Base-by-base conservation (phyloP, 2,888 invertebrate genomes). In the Linnaemya vulpina region DNA sequence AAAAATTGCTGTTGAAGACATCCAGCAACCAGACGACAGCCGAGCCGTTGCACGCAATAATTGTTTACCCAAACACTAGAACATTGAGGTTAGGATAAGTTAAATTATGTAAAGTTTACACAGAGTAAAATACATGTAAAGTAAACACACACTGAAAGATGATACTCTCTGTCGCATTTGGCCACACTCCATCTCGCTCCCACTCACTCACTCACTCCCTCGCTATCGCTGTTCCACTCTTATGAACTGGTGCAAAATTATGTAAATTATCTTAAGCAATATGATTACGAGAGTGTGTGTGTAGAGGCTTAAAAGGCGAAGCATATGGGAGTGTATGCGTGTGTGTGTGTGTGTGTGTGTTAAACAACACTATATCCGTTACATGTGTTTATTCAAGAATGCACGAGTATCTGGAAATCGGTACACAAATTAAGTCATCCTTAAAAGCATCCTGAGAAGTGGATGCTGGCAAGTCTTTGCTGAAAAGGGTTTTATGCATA, bases 71-170 rank as follows among this genome's bases (percentile, higher is more conserved):
- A 76, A 58, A 76, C 82, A 71, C 63, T 76, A 65, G 38, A 71
- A 65, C 51, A 82, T 82, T 82, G 81, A 82, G 82, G 82, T 76
- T 76, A 71, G 76, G 63, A 70, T 82, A 65, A 63, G 76, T 49
- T 82, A 80, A 74, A 62, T 76, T 76, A 58, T 76, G 62, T 70
- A 76, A 76, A 82, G 40, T 74, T 73, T 73, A 67, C 80, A 58
- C 58, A 74, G 22, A 65, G 73, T 80, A 74, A 80, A 74, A 51
- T 58, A 40, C 30, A 30, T 51, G 38, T 22, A 38, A 55, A 49
- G 70, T 49, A 76, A 82, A 82, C 75, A 76, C 70, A 75, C 70
- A 17, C 9, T 25, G 30, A n/a, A 55, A 49, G 40, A 62, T 81
- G 25, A 62, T 51, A 68, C 30, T 78, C 20, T 30, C 49, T 8